Evolutionary conservation across 2,888 invertebrate genomes (phyloP).

Genomic region (Cacoxenus indagator): DNA sequence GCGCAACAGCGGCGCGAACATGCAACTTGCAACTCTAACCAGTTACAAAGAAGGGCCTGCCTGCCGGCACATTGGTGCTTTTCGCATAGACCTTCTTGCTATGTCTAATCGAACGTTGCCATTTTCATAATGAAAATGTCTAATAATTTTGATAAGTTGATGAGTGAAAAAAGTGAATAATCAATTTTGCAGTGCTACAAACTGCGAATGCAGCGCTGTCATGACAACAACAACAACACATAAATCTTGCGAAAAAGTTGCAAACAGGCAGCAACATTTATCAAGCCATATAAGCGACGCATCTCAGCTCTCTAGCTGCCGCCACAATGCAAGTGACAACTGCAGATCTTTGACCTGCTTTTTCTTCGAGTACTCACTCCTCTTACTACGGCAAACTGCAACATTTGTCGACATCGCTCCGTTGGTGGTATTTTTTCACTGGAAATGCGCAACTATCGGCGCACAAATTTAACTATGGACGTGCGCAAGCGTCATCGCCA

Average conservation of each 20-base stretch:
- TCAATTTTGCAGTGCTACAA: not conserved
- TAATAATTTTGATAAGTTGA: not conserved
- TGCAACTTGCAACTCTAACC: not conserved
- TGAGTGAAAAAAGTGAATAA: not conserved
- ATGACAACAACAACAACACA: too few relatives aligned
- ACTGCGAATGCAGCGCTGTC: too few relatives aligned
- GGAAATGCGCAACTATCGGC: conserved; percentile 1
- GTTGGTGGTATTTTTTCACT: conserved; percentile 15
- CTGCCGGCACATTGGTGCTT: not conserved
- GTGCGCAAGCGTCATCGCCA: conserved; percentile 17
- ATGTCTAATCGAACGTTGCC: not conserved
- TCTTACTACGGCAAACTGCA: not conserved
- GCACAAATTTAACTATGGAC: conserved; percentile 5
- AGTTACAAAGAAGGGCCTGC: not conserved
- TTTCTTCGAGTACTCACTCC: conserved; percentile 35
- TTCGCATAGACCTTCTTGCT: not conserved
- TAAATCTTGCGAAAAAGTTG: not conserved
- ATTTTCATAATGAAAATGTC: conserved; percentile 14
- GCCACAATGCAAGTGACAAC: not conserved
- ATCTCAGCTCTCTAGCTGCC: not conserved
- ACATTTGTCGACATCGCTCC: not conserved
- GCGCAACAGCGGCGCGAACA: conserved; percentile 48
- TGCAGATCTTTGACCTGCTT: conserved; percentile 49
- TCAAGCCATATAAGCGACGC: not conserved
- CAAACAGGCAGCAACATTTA: not conserved